Evolutionary conservation across 1,140 invertebrate species (phyloP), one percentile per base, ranked within the genome.

Genomic region (Physella acuta): DNA sequence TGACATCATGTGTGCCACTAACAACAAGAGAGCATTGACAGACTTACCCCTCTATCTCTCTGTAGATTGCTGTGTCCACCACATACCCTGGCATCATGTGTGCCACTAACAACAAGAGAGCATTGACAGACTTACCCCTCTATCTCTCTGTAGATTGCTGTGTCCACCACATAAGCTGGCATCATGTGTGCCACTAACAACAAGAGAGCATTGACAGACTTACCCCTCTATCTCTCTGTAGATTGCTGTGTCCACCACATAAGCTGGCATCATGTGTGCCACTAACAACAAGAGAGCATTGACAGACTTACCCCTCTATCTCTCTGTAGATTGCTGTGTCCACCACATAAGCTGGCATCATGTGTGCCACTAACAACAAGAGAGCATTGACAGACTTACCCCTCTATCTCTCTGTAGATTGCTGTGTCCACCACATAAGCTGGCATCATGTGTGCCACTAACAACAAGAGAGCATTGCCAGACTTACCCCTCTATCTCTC

Each of bases 271-370:
- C 78, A 98, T 90, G 78, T 97, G 95, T 59, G 90, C 91, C 4
- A 92, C 81, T 2, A 94, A 88, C 73, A 99, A 90, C 0, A 94
- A 75, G 34, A 94, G 81, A 0, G 95, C 90, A 70, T 74, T 62
- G 56, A 92, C 86, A 71, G 90, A 89, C 72, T 91, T 88, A 73
- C 91, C 91, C 78, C 88, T 97, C 96, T 53, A 99, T 97, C 87
- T 99, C 97, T 65, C 92, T 92, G 79, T 99, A 98, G 74, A 99
- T 97, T 20, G 94, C 91, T 3, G 94, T 93, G 81, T 99, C 95
- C 5, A 98, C 93, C 74, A 89, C 85, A 64, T 91, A 92, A n/a
- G 93, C 92, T 2, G 97, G 95, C 30, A 95, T 86, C 78, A 98
- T 90, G 78, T 97, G 95, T 59, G 90, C 91, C 4, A 92, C 81